Conservation (phyloP, 2,797 vertebrate genomes). For the Ptychadena robeensis region DNA sequence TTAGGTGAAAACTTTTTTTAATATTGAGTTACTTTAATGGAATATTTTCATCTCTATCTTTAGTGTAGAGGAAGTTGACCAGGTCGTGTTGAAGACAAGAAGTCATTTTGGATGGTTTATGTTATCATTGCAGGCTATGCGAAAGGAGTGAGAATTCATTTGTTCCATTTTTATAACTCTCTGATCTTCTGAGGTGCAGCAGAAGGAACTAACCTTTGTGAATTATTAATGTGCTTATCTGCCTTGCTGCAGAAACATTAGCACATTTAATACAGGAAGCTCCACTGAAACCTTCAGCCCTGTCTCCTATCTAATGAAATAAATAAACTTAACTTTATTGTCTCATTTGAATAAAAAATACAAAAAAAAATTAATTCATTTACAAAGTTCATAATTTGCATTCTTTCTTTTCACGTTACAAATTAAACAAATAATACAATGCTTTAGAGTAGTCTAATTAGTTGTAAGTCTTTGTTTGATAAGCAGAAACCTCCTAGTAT, state of each 20-base stretch:
- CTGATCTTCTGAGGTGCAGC: conserved; percentile 55
- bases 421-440: neutral
- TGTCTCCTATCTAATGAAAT: conserved; percentile 48
- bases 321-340: conserved; percentile 55
- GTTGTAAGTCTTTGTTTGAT: neutral
- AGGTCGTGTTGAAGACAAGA: neutral
- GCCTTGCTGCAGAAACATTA: conserved; percentile 57
- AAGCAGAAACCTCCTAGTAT: neutral
- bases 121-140: conserved; percentile 10
- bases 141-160: conserved; percentile 38
- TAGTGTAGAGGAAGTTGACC: neutral
- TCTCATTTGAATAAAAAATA: conserved; percentile 3
- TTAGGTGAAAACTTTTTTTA: no score
- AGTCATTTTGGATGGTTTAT: conserved; percentile 41
- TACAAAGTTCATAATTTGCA: conserved; percentile 2
- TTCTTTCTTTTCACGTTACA: conserved; percentile 1
- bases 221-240: conserved; percentile 62
- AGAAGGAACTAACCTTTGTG: conserved; percentile 53
- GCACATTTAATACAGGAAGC: conserved; percentile 53
- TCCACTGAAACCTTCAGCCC: conserved; percentile 41
- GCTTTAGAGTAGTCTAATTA: neutral
- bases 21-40: neutral
- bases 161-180: conserved; percentile 52
- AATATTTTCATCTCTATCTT: neutral
- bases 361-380: conserved; percentile 24